Conservation (phyloP, 2,113 vertebrate genomes). For the Tragulus kanchil region DNA sequence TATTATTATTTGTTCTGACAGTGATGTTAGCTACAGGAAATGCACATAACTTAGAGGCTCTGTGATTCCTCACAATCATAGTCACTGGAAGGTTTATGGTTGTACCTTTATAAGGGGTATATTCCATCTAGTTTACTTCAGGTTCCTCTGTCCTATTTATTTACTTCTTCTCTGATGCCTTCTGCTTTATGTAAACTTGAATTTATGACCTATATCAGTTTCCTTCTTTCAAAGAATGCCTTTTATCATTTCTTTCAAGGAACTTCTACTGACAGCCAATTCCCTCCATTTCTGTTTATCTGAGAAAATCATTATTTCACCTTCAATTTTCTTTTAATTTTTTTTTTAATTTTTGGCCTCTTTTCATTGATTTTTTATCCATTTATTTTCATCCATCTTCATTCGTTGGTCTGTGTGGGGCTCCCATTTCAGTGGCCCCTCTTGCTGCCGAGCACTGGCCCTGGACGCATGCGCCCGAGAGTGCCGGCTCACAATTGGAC, state of each 20-base stretch:
- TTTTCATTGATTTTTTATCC: too few species aligned
- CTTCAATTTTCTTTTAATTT: too few species aligned
- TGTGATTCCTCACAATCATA: background rate
- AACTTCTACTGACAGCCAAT: background rate
- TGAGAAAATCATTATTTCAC: background rate
- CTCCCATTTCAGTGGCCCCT: too few species aligned
- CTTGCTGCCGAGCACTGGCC: too few species aligned
- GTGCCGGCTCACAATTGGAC: too few species aligned
- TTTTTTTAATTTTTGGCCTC: too few species aligned
- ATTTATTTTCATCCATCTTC: too few species aligned
- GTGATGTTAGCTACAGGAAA: background rate
- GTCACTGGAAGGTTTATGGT: background rate
- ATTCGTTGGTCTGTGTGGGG: too few species aligned
- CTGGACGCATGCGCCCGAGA: too few species aligned
- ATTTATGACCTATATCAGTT: background rate
- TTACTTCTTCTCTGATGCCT: background rate
- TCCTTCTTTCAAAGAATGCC: background rate
- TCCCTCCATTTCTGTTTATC: background rate
- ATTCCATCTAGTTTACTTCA: background rate
- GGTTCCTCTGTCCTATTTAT: background rate
- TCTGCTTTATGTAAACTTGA: background rate
- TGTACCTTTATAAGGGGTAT: background rate
- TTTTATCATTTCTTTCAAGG: constrained; percentile 7
- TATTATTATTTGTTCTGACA: background rate
- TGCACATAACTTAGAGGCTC: background rate